Base-by-base conservation (phyloP, 2,797 vertebrate genomes). In the Amblyopsis hoosieri region DNA sequence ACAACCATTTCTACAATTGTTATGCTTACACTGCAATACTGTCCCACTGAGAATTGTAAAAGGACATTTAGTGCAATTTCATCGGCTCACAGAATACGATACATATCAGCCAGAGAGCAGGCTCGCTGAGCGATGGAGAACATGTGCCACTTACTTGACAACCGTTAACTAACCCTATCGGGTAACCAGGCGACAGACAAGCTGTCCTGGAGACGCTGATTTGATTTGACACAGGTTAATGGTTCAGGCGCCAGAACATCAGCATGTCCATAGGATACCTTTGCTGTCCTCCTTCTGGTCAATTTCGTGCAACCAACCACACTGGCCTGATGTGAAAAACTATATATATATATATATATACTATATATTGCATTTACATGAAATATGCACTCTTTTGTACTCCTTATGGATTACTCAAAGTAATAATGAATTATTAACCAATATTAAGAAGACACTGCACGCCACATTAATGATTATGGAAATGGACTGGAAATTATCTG, bases 141-240 rank as follows among this genome's bases (percentile, higher is more conserved):
- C 63, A 69, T 33, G 12, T 55, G 74, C 65, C 81, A 83, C 67
- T 19, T 65, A 80, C 14, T 78, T 74, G 74, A 72, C 60, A 69
- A 64, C 33, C 57, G 61, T 67, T 2, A 46, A 50, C 68, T 74
- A 66, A 79, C 74, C 31, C 13, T 86, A 89, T 85, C 57, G 8
- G 69, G 73, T 81, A 17, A 37, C 67, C 17, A 65, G 79, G 66
- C 65, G 23, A 64, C 51, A 90, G 83, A 87, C 83, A 79, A 77
- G 67, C 81, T 60, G 42, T 82, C 31, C 45, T 3, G 31, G 62
- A 76, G 1, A 14, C 45, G 76, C 79, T 75, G 71, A 83, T 82
- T 83, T 62, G 60, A 85, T 84, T 89, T 83, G 80, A 64, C 76
- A 84, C 58, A 74, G 86, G 85, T 89, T 93, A 89, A 92, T 85